Conservation (phyloP, 2,113 vertebrate genomes). For the Centrocercus urophasianus region DNA sequence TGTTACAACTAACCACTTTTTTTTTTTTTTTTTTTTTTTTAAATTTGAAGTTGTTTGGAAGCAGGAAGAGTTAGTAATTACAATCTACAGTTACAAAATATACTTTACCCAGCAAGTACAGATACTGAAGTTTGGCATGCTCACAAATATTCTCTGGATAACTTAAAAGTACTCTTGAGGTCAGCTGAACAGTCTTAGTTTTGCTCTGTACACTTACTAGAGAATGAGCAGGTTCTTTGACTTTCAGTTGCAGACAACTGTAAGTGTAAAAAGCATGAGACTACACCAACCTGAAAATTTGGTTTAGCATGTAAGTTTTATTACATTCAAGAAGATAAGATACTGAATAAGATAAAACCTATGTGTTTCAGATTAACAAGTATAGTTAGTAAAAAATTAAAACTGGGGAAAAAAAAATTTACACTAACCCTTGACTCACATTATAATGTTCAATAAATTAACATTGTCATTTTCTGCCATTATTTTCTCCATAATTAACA, state of each 20-base stretch:
- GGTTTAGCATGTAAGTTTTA: background rate
- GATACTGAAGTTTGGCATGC: background rate
- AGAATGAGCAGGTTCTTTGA: background rate
- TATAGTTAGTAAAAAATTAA: background rate
- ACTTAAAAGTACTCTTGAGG: background rate
- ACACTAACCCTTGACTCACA: background rate
- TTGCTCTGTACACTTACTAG: background rate
- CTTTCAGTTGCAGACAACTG: too few relatives aligned
- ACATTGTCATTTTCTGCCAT: conserved; percentile 7
- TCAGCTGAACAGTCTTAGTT: background rate
- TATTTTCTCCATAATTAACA: background rate
- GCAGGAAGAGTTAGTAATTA: background rate
- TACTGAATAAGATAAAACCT: background rate
- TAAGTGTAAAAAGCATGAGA: background rate
- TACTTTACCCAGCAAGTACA: background rate
- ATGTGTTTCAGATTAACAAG: background rate
- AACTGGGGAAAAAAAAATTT: background rate
- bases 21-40: too few relatives aligned
- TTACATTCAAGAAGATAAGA: background rate
- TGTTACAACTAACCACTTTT: background rate
- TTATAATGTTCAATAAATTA: conserved; percentile 20
- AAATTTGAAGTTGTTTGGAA: conserved; percentile 17
- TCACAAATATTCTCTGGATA: background rate
- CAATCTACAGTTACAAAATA: background rate
- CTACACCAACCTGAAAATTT: background rate